A percentile compares a stretch with the other conserved stretches of the same genome.
Conservation (phyloP, 2,113 vertebrate genomes). For the Ovibos moschatus region DNA sequence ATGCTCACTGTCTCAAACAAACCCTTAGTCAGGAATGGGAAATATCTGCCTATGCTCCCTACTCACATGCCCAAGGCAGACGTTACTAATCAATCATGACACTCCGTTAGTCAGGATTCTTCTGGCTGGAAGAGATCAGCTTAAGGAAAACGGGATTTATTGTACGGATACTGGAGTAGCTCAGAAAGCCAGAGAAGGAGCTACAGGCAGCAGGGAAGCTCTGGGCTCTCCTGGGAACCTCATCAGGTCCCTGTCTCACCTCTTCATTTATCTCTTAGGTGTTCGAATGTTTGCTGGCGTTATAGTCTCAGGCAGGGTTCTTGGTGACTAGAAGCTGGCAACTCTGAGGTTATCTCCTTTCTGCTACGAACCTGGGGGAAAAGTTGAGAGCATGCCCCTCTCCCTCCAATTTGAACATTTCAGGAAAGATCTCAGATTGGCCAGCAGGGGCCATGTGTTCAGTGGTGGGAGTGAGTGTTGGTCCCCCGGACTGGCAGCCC, state of each 20-base stretch:
- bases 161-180: neutral
- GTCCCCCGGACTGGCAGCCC: neutral
- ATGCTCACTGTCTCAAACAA: neutral
- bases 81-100: neutral
- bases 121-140: neutral
- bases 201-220: neutral
- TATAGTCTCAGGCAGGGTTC: neutral
- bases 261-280: neutral
- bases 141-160: neutral
- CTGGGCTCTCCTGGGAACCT: neutral
- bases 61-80: neutral
- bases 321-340: neutral
- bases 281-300: neutral
- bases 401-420: neutral
- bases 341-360: neutral
- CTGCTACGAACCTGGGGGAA: neutral
- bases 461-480: neutral
- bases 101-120: neutral
- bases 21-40: neutral
- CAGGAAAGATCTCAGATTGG: neutral
- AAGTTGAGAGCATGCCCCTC: neutral
- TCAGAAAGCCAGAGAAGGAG: neutral
- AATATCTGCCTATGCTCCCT: neutral
- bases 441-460: neutral
- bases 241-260: too few species aligned